Conservation (phyloP, 2,797 vertebrate species). For the Hydrophis major region DNA sequence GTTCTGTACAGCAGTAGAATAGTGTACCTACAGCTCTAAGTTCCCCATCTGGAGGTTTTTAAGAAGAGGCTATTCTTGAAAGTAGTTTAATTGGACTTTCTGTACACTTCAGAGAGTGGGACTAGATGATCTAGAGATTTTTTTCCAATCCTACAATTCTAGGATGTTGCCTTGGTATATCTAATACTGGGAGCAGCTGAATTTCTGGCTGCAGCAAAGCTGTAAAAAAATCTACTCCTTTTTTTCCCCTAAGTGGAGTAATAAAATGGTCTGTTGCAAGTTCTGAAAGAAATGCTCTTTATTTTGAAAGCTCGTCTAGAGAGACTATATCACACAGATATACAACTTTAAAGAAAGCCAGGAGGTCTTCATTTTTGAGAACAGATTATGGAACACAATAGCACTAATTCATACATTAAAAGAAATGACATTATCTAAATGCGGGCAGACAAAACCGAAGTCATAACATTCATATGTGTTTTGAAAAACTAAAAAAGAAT, state of each 20-base stretch:
- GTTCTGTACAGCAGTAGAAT: neutral
- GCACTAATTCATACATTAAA: slow-evolving; percentile 55
- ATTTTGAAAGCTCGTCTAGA: neutral
- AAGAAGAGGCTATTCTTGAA: neutral
- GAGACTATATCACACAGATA: neutral
- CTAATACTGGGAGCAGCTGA: neutral
- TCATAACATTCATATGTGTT: slow-evolving; percentile 40
- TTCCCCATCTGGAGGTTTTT: neutral
- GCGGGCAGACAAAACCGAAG: slow-evolving; percentile 46
- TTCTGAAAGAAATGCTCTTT: neutral
- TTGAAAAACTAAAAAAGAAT: slow-evolving; percentile 50
- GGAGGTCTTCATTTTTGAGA: slow-evolving; percentile 28
- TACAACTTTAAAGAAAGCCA: slow-evolving; percentile 35
- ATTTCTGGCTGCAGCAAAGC: neutral
- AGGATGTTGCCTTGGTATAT: neutral
- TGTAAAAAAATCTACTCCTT: slow-evolving; percentile 12
- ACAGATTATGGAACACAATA: slow-evolving; percentile 42
- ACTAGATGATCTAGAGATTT: neutral
- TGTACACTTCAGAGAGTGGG: neutral
- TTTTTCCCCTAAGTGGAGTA: neutral
- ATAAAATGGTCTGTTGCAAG: neutral
- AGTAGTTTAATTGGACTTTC: neutral
- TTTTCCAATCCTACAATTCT: neutral
- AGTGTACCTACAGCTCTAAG: neutral
- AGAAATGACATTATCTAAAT: slow-evolving; percentile 60